phyloP scores from a whole-genome alignment of 2,888 invertebrate species.

The Tupiocoris notatus region DNA sequence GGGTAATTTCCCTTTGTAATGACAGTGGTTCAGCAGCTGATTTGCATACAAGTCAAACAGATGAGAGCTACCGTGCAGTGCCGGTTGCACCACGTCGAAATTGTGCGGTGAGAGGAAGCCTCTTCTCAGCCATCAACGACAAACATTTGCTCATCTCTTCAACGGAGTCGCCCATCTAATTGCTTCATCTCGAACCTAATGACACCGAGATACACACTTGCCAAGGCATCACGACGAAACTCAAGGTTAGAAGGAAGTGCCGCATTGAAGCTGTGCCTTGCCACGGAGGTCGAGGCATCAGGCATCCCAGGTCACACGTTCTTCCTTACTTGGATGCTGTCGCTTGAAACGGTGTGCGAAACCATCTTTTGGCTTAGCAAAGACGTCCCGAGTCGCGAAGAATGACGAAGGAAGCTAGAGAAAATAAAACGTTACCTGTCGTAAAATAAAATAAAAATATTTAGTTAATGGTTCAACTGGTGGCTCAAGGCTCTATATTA shows the following conservation, averaged over 20 bases:
- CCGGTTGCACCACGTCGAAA: neutral
- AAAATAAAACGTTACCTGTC: too few relatives aligned
- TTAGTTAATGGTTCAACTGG: too few relatives aligned
- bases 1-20: constrained; percentile 42
- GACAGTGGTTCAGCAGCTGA: constrained; percentile 38
- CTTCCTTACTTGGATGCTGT: neutral
- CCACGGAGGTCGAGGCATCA: neutral
- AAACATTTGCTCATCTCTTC: constrained; percentile 42
- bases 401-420: too few relatives aligned
- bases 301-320: neutral
- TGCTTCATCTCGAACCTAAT: constrained; percentile 41
- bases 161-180: constrained; percentile 23
- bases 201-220: constrained; percentile 12
- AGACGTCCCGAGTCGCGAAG: neutral
- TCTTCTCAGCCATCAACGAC: constrained; percentile 36
- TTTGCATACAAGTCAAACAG: constrained; percentile 42
- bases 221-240: constrained; percentile 1
- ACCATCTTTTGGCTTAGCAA: neutral
- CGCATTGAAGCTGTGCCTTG: neutral
- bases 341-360: neutral
- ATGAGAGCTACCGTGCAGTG: constrained; percentile 1
- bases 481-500: too few relatives aligned
- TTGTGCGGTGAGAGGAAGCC: neutral
- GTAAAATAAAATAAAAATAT: too few relatives aligned
- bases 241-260: constrained; percentile 16